phyloP scores from a whole-genome alignment of 1,140 invertebrate genomes.

The Drosophila pseudoobscura region DNA sequence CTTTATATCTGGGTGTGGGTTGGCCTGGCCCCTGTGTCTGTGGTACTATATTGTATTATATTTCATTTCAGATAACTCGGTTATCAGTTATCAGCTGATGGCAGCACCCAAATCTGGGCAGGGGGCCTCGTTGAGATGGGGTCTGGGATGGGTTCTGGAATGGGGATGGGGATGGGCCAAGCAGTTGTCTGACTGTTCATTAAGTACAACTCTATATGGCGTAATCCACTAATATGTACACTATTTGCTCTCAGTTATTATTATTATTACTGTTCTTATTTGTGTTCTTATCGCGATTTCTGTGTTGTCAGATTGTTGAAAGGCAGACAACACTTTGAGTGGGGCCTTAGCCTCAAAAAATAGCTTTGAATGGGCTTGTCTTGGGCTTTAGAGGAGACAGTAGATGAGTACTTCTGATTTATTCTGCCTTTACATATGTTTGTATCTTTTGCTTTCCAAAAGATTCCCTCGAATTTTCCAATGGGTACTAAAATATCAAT shows the following conservation, averaged over 20 bases:
- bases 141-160: conserved; percentile 21
- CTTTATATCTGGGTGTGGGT: background rate
- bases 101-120: conserved; percentile 17
- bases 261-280: conserved; percentile 25
- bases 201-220: conserved; percentile 43
- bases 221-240: conserved; percentile 13
- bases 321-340: conserved; percentile 26
- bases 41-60: conserved; percentile 67
- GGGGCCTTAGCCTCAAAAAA: conserved; percentile 32
- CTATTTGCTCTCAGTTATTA: conserved; percentile 32
- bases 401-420: conserved; percentile 2
- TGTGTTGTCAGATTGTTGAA: conserved; percentile 27
- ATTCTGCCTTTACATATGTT: too few species aligned
- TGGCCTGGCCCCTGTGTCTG: conserved; percentile 19
- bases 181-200: conserved; percentile 46
- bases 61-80: conserved; percentile 64
- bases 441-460: too few species aligned
- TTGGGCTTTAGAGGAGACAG: background rate
- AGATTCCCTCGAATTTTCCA: too few species aligned
- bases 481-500: too few species aligned
- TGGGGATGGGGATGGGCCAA: conserved; percentile 24
- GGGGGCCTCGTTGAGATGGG: background rate
- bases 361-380: conserved; percentile 5
- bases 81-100: conserved; percentile 41
- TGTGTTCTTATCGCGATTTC: conserved; percentile 31